Conservation (phyloP, 1,140 invertebrate genomes). For the Trinorchestia longiramus region DNA sequence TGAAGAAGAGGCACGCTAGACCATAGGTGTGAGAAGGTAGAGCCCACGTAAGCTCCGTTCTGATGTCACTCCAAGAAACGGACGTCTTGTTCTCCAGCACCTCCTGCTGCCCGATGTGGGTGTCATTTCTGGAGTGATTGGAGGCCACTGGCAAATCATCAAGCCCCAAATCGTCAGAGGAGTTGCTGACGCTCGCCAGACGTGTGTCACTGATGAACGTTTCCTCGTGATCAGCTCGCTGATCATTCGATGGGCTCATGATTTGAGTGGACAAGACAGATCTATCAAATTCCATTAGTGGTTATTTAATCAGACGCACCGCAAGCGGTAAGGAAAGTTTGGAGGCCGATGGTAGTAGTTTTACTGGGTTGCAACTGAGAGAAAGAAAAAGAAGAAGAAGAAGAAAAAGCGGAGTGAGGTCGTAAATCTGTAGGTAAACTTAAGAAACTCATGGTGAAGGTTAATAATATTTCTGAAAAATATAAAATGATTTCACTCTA, state of each 20-base stretch:
- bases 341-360: background rate
- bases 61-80: slow-evolving; percentile 53
- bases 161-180: background rate
- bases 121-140: background rate
- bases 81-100: background rate
- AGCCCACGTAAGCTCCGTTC: slow-evolving; percentile 70
- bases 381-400: background rate
- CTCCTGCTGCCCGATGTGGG: background rate
- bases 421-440: background rate
- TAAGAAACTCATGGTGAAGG: background rate
- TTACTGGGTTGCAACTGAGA: background rate
- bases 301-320: background rate
- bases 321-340: background rate
- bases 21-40: slow-evolving; percentile 76
- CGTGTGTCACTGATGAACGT: background rate
- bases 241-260: background rate
- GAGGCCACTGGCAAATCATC: background rate
- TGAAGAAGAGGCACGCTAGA: slow-evolving; percentile 76
- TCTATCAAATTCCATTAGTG: background rate
- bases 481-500: background rate
- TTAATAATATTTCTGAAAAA: background rate
- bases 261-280: background rate
- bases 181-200: background rate
- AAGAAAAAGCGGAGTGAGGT: background rate
- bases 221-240: background rate